Conservation (phyloP, 2,888 invertebrate species). For the Leptopilina myrica region DNA sequence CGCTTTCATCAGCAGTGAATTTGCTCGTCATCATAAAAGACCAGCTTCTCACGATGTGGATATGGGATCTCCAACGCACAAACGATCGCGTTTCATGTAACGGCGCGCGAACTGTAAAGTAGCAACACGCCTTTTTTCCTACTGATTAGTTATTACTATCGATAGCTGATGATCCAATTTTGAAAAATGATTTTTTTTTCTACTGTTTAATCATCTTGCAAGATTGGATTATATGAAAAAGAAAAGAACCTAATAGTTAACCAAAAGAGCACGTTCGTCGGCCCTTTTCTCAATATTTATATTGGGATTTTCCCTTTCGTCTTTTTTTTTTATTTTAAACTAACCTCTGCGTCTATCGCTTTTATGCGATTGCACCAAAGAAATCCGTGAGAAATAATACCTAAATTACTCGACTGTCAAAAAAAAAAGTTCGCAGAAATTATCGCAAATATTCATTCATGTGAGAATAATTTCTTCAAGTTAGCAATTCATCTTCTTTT, state of each 20-base stretch:
- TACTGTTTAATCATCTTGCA: conserved; percentile 57
- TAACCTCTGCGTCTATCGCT: conserved; percentile 11
- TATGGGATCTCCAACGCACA: conserved; percentile 88
- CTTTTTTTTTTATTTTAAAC: not conserved
- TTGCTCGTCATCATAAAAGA: conserved; percentile 85
- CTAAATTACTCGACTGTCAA: conserved; percentile 16
- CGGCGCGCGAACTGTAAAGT: conserved; percentile 72
- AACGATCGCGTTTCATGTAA: conserved; percentile 86
- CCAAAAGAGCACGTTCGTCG: conserved; percentile 57
- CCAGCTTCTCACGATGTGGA: conserved; percentile 85
- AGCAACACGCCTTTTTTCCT: conserved; percentile 67
- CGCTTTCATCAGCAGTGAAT: conserved; percentile 85
- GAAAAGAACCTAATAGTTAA: conserved; percentile 41
- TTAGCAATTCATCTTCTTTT: not conserved
- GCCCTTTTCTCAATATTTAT: conserved; percentile 36
- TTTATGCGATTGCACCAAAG: conserved; percentile 49
- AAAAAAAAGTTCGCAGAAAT: conserved; percentile 7
- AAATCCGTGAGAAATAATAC: conserved; percentile 30
- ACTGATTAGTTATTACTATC: conserved; percentile 62
- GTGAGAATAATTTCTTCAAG: not conserved
- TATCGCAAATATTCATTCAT: not conserved
- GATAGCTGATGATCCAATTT: conserved; percentile 61
- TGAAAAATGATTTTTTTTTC: conserved; percentile 58
- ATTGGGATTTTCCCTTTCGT: not conserved
- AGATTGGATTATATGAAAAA: conserved; percentile 46